phyloP scores from a whole-genome alignment of 2,797 vertebrate genomes.

The Novumbra hubbsi region DNA sequence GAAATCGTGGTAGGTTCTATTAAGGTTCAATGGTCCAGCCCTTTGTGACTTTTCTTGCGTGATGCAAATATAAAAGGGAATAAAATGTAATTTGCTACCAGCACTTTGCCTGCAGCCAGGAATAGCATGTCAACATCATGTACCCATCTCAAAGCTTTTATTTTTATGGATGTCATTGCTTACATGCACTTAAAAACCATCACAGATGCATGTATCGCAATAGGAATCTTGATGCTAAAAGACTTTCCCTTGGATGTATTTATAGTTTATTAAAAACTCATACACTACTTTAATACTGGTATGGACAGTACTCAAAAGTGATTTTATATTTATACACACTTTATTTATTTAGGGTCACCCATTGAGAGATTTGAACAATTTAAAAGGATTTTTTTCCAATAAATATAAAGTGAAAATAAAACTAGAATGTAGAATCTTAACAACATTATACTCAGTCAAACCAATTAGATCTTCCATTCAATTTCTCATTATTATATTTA shows the following conservation, averaged over 20 bases:
- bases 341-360: too few relatives aligned
- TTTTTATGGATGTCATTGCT: conserved; percentile 15
- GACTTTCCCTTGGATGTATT: neutral
- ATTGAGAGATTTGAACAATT: too few relatives aligned
- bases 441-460: too few relatives aligned
- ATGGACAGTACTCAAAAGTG: neutral
- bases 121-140: conserved; percentile 13
- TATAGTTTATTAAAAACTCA: neutral
- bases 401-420: too few relatives aligned
- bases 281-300: neutral
- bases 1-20: too few relatives aligned
- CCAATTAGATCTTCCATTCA: too few relatives aligned
- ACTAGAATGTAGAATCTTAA: too few relatives aligned
- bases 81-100: neutral
- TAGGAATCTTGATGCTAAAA: neutral
- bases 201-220: neutral
- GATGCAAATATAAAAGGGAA: neutral
- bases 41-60: neutral
- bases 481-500: too few relatives aligned
- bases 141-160: conserved; percentile 9
- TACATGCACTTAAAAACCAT: conserved; percentile 16
- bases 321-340: too few relatives aligned
- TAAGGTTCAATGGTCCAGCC: neutral
- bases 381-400: too few relatives aligned
- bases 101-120: conserved; percentile 8